Base-by-base conservation (phyloP, 2,113 vertebrate species). In the Heloderma charlesbogerti region DNA sequence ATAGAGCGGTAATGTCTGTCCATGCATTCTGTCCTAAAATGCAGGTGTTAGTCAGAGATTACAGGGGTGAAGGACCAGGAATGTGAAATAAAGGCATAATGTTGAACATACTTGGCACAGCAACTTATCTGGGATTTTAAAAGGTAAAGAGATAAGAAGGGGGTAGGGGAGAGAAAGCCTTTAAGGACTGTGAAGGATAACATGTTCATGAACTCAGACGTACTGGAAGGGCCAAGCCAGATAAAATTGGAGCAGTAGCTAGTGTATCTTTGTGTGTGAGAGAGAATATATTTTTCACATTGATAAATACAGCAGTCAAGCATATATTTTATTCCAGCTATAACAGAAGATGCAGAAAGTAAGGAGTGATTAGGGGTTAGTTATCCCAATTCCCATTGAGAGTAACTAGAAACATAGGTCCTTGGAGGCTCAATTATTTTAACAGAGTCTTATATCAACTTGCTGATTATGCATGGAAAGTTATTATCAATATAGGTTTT, bases 181-280 rank as follows among this genome's bases (percentile, higher is more conserved):
- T 37, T 94, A 93, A 93, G 93, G 94, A 92, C 95, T 94, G 63
- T 88, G 90, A 95, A 95, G 94, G 91, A 94, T 95, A 92, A 94
- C 83, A 66, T 92, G 87, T 93, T 93, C 92, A 88, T 93, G 89
- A 88, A 91, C 90, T 95, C 93, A 54, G 92, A 95, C 91, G 85
- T 74, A 80, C 18, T 91, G 79, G n/a, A 87, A 87, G 22, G 45
- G 79, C 54, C 29, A 88, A 86, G 66, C 29, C 66, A 91, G 88
- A 90, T 88, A 89, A 92, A 94, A 94, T 85, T 80, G 93, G 1
- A 77, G 80, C 92, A 90, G 74, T 94, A 91, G 67, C 91, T n/a
- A 93, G 94, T 93, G 92, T 90, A 25, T 87, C 43, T 89, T 92
- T 74, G 72, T 37, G 71, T 74, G 60, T 18, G 13, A 72, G 27